phyloP scores from a whole-genome alignment of 2,888 invertebrate species.

The Sarcophaga caerulescens region DNA sequence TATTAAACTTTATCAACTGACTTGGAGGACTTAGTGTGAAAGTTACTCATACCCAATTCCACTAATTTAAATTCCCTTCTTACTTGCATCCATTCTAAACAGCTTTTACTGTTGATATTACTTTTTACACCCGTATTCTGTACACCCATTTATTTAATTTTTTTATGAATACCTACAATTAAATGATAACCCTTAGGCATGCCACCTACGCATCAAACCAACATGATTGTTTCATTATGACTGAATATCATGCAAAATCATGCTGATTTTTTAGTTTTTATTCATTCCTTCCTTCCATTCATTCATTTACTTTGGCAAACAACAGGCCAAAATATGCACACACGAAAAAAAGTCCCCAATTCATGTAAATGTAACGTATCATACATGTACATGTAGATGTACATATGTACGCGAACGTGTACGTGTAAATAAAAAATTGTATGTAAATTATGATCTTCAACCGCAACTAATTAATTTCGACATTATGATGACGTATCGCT shows the following conservation, averaged over 20 bases:
- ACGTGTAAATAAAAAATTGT: neutral
- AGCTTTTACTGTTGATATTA: neutral
- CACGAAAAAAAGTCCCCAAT: constrained; percentile 1
- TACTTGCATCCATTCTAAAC: neutral
- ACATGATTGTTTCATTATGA: constrained; percentile 66
- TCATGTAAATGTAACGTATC: neutral
- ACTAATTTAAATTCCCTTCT: no score
- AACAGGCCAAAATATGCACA: neutral
- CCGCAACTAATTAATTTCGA: constrained; percentile 71
- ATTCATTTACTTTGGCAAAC: constrained; percentile 35
- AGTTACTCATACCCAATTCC: no score
- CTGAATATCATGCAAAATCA: constrained; percentile 66
- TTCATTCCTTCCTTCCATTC: neutral
- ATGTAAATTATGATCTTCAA: constrained; percentile 69
- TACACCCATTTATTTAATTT: neutral
- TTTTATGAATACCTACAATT: constrained; percentile 34
- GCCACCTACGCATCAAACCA: constrained; percentile 65
- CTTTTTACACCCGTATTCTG: neutral
- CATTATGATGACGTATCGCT: constrained; percentile 69
- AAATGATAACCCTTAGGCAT: constrained; percentile 67
- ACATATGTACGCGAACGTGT: no score
- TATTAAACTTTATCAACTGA: no score
- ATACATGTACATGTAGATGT: no score
- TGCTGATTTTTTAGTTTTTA: constrained; percentile 30
- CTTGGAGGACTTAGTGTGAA: no score